A percentile compares a stretch with the other conserved stretches of the same genome.
phyloP scores from a whole-genome alignment of 2,113 vertebrate species.

The Verasper variegatus region DNA sequence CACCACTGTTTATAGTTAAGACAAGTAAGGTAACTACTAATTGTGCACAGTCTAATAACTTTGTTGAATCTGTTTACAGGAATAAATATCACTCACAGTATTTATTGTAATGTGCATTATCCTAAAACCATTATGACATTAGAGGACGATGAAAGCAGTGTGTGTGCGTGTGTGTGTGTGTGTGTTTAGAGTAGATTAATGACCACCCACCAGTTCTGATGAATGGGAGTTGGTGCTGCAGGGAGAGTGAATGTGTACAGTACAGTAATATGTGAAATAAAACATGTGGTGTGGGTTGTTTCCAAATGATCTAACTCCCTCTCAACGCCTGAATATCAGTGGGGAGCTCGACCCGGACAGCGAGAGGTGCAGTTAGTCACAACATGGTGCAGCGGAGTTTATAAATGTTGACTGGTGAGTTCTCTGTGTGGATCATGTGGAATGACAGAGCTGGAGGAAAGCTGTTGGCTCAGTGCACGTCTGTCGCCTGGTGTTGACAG shows the following conservation, averaged over 20 bases:
- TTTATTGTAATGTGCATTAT: neutral
- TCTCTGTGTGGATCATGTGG: constrained; percentile 16
- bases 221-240: neutral
- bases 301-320: constrained; percentile 37
- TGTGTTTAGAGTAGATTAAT: constrained; percentile 5
- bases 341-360: neutral
- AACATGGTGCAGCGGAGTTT: neutral
- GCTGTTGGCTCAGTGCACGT: constrained; percentile 23
- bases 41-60: neutral
- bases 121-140: constrained; percentile 5
- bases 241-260: constrained; percentile 3
- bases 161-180: no score
- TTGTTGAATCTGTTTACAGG: neutral
- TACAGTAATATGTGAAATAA: constrained; percentile 11
- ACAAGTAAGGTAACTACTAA: neutral
- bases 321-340: constrained; percentile 11
- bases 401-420: neutral
- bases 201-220: constrained; percentile 2
- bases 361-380: neutral
- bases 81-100: neutral
- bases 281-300: constrained; percentile 40
- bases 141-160: constrained; percentile 13
- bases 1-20: neutral
- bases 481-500: constrained; percentile 44
- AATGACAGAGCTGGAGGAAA: constrained; percentile 17